These are phyloP conservation scores for Nannospalax galili DNA, from an alignment of 2,113 vertebrate genomes.

Conservation along the genomic window DNA sequence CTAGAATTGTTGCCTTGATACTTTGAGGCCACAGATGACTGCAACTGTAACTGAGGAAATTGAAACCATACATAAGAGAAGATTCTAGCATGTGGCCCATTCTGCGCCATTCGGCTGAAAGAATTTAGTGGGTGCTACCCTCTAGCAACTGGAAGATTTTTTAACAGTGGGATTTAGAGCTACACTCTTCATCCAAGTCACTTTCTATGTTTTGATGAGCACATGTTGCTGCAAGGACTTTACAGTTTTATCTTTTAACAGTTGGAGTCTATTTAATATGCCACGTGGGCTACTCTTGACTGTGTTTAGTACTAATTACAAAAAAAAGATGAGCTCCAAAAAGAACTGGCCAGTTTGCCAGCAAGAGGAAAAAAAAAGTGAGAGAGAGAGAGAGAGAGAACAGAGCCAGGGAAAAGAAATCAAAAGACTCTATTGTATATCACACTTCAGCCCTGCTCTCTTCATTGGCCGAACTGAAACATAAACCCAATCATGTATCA, in stretches of 20 bases:
- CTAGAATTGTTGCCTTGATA: neutral
- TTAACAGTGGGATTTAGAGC: neutral
- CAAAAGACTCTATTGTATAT: neutral
- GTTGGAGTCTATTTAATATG: neutral
- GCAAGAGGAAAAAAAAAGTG: neutral
- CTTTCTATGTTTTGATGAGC: constrained; percentile 31
- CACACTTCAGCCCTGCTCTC: neutral
- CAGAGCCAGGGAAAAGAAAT: neutral
- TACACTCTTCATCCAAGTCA: neutral
- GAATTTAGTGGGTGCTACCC: neutral
- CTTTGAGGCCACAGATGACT: neutral
- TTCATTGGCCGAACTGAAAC: neutral
- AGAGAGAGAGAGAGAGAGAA: too few species aligned
- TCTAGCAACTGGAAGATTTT: constrained; percentile 7
- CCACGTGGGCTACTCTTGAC: neutral
- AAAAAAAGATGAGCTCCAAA: constrained; percentile 9
- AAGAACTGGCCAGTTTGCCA: neutral
- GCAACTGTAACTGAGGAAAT: neutral
- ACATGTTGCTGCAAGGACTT: neutral
- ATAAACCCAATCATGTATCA: neutral
- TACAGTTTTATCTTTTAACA: constrained; percentile 25
- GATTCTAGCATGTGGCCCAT: neutral
- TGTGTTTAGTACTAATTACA: constrained; percentile 12
- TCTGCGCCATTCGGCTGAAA: neutral
- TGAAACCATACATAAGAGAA: accelerated